These are phyloP conservation scores for Zygaena filipendulae DNA, from an alignment of 2,888 invertebrate genomes.

Conservation along the genomic window DNA sequence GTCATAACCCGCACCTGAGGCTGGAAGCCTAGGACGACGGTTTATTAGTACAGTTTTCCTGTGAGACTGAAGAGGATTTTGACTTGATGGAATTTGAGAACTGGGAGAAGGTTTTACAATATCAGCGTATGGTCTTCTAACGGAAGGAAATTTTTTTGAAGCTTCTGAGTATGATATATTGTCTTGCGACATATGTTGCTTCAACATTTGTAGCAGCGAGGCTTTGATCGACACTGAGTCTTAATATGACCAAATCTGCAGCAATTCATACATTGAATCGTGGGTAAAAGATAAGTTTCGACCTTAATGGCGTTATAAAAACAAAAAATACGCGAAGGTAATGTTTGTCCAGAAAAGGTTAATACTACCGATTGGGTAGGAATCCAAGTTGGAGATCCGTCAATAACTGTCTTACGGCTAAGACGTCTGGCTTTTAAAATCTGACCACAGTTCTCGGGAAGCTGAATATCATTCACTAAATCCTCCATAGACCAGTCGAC, in stretches of 20 bases:
- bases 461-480: slow-evolving; percentile 3
- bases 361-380: slow-evolving; percentile 7
- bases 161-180: slow-evolving; percentile 15
- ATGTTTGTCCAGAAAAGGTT: slow-evolving; percentile 8
- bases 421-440: slow-evolving; percentile 11
- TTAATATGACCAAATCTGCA: slow-evolving; percentile 18
- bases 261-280: slow-evolving; percentile 15
- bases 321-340: slow-evolving; percentile 6
- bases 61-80: not conserved
- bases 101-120: slow-evolving; percentile 5
- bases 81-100: not conserved
- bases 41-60: slow-evolving; percentile 1
- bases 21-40: not conserved
- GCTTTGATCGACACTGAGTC: slow-evolving; percentile 16
- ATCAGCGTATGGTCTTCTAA: slow-evolving; percentile 6
- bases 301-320: slow-evolving; percentile 8
- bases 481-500: slow-evolving; percentile 7
- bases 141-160: slow-evolving; percentile 2
- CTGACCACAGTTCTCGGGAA: slow-evolving; percentile 5
- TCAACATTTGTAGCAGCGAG: slow-evolving; percentile 16
- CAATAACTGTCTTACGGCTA: slow-evolving; percentile 1
- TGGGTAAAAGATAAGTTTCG: slow-evolving; percentile 11
- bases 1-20: not conserved
- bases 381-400: not conserved
- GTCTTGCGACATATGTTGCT: slow-evolving; percentile 14